These are phyloP conservation scores for Diglossa cyanea DNA, from an alignment of 2,797 vertebrate species.

Conservation along the genomic window DNA sequence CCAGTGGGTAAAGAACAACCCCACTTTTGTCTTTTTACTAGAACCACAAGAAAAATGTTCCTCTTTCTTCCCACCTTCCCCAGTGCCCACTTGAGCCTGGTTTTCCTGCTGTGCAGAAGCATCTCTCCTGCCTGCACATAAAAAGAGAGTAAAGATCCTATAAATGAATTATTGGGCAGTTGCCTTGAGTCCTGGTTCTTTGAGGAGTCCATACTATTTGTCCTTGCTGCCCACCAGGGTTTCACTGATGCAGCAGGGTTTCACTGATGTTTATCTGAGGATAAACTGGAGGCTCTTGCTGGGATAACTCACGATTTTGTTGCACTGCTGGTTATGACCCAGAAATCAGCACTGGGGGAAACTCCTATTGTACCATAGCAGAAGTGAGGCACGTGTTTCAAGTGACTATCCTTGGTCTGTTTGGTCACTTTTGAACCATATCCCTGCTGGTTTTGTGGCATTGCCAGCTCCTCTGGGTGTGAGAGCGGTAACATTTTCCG, in stretches of 20 bases:
- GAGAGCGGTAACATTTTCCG: fast-evolving
- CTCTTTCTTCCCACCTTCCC: background rate
- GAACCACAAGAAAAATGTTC: background rate
- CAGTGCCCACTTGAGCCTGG: background rate
- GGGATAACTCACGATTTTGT: fast-evolving
- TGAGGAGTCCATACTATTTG: fast-evolving
- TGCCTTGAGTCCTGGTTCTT: background rate
- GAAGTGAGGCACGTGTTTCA: background rate
- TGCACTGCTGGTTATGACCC: background rate
- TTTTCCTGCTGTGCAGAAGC: background rate
- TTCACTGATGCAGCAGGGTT: background rate
- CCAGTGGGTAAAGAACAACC: background rate
- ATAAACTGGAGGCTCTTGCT: background rate
- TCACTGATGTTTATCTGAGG: background rate
- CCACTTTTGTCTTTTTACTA: background rate
- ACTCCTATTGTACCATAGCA: fast-evolving
- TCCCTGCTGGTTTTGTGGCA: background rate
- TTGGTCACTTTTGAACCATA: background rate
- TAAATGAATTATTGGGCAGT: background rate
- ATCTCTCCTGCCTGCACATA: background rate
- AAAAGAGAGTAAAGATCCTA: background rate
- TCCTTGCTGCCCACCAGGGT: background rate
- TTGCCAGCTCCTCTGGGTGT: background rate
- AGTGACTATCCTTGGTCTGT: too few relatives aligned
- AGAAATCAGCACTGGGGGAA: background rate